These are phyloP conservation scores for Allolobophora icterica DNA, from an alignment of 2,888 invertebrate genomes.

Conservation along the genomic window DNA sequence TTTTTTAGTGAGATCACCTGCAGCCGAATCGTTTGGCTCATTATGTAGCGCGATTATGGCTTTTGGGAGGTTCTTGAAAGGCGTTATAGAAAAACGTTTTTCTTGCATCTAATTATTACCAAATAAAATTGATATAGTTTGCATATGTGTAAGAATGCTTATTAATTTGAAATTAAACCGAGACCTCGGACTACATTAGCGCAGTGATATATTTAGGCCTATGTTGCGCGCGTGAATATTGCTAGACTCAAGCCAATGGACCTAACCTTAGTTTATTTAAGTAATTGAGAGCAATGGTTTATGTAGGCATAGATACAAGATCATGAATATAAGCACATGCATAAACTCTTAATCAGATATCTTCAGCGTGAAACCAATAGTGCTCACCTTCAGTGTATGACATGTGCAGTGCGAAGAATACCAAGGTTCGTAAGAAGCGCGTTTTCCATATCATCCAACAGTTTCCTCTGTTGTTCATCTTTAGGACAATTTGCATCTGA, in stretches of 20 bases:
- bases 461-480: neutral
- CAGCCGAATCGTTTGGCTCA: neutral
- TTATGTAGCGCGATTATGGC: too few species aligned
- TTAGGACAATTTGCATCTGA: neutral
- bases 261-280: too few species aligned
- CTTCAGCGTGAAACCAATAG: neutral
- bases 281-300: too few species aligned
- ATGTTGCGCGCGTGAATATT: neutral
- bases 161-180: too few species aligned
- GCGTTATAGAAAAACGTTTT: too few species aligned
- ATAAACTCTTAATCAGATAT: neutral
- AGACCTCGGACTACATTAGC: neutral
- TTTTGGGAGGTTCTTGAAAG: too few species aligned
- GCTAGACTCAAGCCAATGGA: too few species aligned
- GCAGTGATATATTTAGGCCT: neutral
- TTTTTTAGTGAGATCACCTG: neutral
- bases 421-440: neutral
- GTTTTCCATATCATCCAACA: neutral
- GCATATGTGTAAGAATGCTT: neutral
- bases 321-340: neutral
- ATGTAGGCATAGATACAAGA: too few species aligned
- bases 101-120: neutral
- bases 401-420: neutral
- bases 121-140: neutral
- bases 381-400: neutral